Base-by-base conservation (phyloP, 2,797 vertebrate species). In the Odontamblyopus rebecca region DNA sequence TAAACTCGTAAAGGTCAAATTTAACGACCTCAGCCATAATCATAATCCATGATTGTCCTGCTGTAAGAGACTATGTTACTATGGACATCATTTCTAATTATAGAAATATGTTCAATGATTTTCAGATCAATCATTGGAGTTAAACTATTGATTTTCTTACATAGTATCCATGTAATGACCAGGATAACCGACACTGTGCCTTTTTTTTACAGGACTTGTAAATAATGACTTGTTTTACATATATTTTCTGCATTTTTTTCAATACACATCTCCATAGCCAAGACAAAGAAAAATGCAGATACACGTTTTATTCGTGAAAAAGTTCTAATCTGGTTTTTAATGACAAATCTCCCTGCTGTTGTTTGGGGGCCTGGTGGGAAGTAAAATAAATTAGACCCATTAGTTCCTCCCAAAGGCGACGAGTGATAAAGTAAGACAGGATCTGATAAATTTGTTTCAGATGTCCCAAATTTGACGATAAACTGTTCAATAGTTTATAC, bases 311-410 rank as follows among this genome's bases (percentile, higher is more conserved):
- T 48, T 48, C 1, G 44, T 54, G 2, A 8, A n/a, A 53, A 54
- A 54, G 70, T 86, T 83, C 83, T 92, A 91, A 90, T 85, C 80
- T 85, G 77, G 77, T 77, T 88, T 76, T 78, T 86, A 68, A 81
- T 86, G 92, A 93, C 83, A 86, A 89, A 93, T 88, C 70, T 82
- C 81, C 81, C 63, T 64, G 73, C 86, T 83, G 82, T 84, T 85
- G 86, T 84, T 82, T 13, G 56, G 79, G 72, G 75, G 67, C 77
- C 88, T 82, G 83, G 59, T 84, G 78, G 86, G 80, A 84, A 84
- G 73, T 84, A 78, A 94, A 92, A 93, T 93, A 91, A 89, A 93
- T 91, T 77, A 91, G 75, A 88, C 90, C 88, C 85, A 89, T 93
- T 93, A 89, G 84, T 70, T 88, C 91, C 81, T 87, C 89, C 92